Base-by-base conservation (phyloP, 2,797 vertebrate species). In the Sciurus carolinensis region DNA sequence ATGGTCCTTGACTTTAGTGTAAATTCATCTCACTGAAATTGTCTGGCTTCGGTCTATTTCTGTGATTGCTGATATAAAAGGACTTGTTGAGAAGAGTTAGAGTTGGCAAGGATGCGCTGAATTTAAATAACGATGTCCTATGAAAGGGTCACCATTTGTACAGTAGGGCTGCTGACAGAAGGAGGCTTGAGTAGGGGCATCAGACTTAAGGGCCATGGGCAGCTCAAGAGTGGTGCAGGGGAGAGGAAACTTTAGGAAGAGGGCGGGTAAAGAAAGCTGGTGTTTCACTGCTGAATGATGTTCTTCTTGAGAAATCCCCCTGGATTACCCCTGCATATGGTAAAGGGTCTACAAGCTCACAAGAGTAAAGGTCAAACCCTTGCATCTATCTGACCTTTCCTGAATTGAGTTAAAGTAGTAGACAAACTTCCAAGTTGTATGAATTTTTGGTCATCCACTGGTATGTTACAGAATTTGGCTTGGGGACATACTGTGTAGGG, bases 251-350 rank as follows among this genome's bases (percentile, higher is more conserved):
- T 81, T 26, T 13, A 13, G 11, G 62, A 67, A 67, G 30, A 52
- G 22, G 47, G 1, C 2, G 13, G 24, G 7, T 9, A n/a, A 67
- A 92, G 76, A 62, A 64, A 86, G 64, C 30, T 39, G 44, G 17
- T 33, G 15, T 66, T 4, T 54, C 44, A 39, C 33, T 80, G 47
- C 72, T n/a, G 39, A 91, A 5, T 86, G 57, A n/a, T 73, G 22
- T 79, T 93, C 76, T 87, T 87, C 67, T 91, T 87, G 18, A 73
- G 91, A 95, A 79, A 44, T 39, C 9, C 88, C 42, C 72, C 20
- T 33, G 26, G 3, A 24, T 86, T 77, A 54, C 73, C 52, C 12
- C 17, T 67, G 22, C 12, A 36, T 71, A 52, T 80, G 64, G 42
- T 54, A 94, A 67, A 42, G 22, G 33, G 5, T 72, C n/a, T 79